phyloP scores from a whole-genome alignment of 2,888 invertebrate genomes.

The Ophion obscuratus region DNA sequence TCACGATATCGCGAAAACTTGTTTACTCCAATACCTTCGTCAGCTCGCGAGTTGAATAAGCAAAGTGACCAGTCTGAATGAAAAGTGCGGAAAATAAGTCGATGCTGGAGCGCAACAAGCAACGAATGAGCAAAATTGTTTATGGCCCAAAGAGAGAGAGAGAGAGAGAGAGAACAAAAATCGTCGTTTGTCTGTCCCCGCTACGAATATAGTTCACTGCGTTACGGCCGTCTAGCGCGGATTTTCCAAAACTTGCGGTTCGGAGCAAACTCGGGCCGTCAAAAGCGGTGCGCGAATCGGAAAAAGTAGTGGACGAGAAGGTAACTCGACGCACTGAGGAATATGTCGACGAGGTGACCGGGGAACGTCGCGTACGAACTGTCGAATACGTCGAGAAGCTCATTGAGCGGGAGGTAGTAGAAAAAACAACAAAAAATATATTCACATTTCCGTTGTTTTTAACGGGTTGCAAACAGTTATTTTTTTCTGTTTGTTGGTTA shows the following conservation, averaged over 20 bases:
- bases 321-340: constrained; percentile 94
- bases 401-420: constrained; percentile 96
- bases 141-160: constrained; percentile 16
- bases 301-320: constrained; percentile 95
- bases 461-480: constrained; percentile 14
- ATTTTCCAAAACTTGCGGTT: constrained; percentile 94
- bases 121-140: constrained; percentile 4
- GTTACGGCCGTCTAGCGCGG: constrained; percentile 87
- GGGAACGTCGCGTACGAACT: constrained; percentile 94
- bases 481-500: too few relatives aligned
- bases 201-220: constrained; percentile 80
- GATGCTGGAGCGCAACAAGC: constrained; percentile 3
- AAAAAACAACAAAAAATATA: constrained; percentile 45
- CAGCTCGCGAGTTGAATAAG: constrained; percentile 5
- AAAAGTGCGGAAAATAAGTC: constrained; percentile 1
- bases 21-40: neutral
- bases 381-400: constrained; percentile 97
- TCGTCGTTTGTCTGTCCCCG: constrained; percentile 79
- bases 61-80: constrained; percentile 6
- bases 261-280: constrained; percentile 94
- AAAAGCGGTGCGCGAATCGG: constrained; percentile 94
- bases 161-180: constrained; percentile 66
- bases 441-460: constrained; percentile 36
- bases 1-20: constrained; percentile 15
- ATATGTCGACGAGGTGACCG: constrained; percentile 93